Evolutionary conservation across 2,113 vertebrate species (phyloP).

Genomic region (Phoxinus phoxinus): DNA sequence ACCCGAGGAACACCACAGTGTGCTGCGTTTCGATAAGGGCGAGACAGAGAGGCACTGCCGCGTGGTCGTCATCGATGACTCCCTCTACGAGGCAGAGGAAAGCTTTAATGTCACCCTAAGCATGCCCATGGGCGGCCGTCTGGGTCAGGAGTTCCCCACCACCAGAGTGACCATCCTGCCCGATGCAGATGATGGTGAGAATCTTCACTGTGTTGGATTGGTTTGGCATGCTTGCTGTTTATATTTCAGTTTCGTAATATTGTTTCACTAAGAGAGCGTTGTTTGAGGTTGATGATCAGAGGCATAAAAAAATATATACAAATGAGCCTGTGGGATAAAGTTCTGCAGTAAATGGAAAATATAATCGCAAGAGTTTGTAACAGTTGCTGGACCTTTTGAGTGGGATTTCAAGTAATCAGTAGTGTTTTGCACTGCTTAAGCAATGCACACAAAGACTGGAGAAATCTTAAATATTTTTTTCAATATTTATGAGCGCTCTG

Average conservation of each 20-base stretch:
- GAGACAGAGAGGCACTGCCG: constrained; percentile 87
- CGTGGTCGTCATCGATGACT: constrained; percentile 91
- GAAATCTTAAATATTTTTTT: neutral
- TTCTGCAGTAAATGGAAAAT: neutral
- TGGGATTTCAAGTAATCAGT: neutral
- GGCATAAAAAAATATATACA: neutral
- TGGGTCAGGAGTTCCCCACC: constrained; percentile 81
- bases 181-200: constrained; percentile 90
- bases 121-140: constrained; percentile 90
- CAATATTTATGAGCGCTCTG: constrained; percentile 8
- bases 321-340: neutral
- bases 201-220: neutral
- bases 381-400: neutral
- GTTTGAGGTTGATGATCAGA: constrained; percentile 7
- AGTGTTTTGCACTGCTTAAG: constrained; percentile 13
- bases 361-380: neutral
- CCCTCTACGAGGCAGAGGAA: constrained; percentile 89
- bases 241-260: neutral
- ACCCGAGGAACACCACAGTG: constrained; percentile 88
- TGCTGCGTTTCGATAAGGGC: constrained; percentile 90
- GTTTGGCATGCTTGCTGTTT: constrained; percentile 47
- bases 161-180: constrained; percentile 83
- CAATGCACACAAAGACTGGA: neutral
- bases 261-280: neutral
- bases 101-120: constrained; percentile 88